A percentile compares a stretch with the other conserved stretches of the same genome.
Conservation (phyloP, 1,140 invertebrate species). For the Aphidius gifuensis region DNA sequence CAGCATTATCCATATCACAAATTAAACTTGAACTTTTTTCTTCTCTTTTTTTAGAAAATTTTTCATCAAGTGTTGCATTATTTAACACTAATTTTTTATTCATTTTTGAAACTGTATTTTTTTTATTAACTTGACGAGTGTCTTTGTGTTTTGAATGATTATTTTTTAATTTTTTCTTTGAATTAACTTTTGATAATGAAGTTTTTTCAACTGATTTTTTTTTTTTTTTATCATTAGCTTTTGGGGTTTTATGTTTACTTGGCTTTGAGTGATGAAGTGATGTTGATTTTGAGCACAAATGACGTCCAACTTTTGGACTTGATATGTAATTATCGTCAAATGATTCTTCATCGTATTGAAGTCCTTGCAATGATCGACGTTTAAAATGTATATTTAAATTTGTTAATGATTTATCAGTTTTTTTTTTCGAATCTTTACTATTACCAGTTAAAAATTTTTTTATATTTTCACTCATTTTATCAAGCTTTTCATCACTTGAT, state of each 20-base stretch:
- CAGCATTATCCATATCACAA: conserved; percentile 33
- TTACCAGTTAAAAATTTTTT: conserved; percentile 23
- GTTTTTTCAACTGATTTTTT: conserved; percentile 14
- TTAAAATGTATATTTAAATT: conserved; percentile 1
- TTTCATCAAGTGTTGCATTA: conserved; percentile 17
- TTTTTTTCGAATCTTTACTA: conserved; percentile 22
- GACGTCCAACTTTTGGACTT: neutral
- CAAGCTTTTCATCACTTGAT: conserved; percentile 11
- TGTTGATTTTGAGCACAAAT: neutral
- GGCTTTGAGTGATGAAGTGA: conserved; percentile 5
- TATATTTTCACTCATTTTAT: conserved; percentile 22
- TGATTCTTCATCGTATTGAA: conserved; percentile 19
- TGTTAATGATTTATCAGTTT: conserved; percentile 18
- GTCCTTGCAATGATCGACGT: conserved; percentile 19
- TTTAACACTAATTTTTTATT: conserved; percentile 21
- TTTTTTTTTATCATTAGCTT: neutral
- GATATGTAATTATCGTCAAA: too few relatives aligned
- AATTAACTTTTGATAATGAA: neutral
- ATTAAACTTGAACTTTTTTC: conserved; percentile 36
- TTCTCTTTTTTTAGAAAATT: conserved; percentile 6
- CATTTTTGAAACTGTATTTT: neutral
- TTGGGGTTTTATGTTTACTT: neutral
- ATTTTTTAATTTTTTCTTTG: conserved; percentile 1
- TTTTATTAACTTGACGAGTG: neutral
- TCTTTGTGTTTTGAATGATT: conserved; percentile 10